phyloP scores from a whole-genome alignment of 1,140 invertebrate species.

The Tetraneura akinire region DNA sequence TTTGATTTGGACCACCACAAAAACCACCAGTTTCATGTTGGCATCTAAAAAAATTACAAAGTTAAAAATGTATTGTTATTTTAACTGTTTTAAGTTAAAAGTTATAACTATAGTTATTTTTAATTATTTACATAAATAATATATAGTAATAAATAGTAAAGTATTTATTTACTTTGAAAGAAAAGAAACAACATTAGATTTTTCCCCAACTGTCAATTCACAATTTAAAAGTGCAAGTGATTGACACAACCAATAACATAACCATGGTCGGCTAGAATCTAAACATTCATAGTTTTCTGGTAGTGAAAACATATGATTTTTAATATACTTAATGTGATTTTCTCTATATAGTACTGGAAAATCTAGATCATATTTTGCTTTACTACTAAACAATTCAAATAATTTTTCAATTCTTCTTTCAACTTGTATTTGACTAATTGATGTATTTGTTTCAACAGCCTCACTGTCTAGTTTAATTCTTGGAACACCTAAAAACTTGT shows the following conservation, averaged over 20 bases:
- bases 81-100: not conserved
- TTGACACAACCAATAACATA: constrained; percentile 95
- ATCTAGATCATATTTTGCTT: constrained; percentile 61
- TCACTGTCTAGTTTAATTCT: constrained; percentile 34
- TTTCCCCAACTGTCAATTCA: constrained; percentile 68
- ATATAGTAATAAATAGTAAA: too few species aligned
- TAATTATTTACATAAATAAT: too few species aligned
- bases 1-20: constrained; percentile 89
- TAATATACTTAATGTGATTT: constrained; percentile 71
- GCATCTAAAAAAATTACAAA: constrained; percentile 69
- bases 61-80: constrained; percentile 7
- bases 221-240: constrained; percentile 80
- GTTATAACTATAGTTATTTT: not conserved
- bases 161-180: constrained; percentile 62
- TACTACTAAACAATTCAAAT: constrained; percentile 66
- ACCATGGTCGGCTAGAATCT: constrained; percentile 92
- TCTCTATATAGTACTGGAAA: constrained; percentile 67
- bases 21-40: constrained; percentile 84
- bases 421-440: constrained; percentile 60
- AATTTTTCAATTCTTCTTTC: constrained; percentile 68
- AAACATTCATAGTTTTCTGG: constrained; percentile 75
- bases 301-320: constrained; percentile 69
- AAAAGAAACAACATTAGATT: constrained; percentile 70
- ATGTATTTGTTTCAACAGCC: constrained; percentile 32
- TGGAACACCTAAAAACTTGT: constrained; percentile 1